Base-by-base conservation (phyloP, 2,888 invertebrate species). In the Panopea generosa region DNA sequence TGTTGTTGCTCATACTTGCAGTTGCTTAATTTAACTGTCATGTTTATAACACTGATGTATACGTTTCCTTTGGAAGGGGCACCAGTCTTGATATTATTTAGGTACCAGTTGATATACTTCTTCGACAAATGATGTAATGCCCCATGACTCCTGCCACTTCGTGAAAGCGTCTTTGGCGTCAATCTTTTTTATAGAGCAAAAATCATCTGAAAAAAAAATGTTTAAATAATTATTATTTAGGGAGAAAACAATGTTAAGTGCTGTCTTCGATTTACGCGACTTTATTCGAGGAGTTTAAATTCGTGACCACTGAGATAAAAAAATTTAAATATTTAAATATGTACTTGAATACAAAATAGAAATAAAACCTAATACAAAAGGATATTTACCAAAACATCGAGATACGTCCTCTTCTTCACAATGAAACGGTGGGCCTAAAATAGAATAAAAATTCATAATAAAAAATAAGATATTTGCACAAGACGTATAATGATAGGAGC, bases 111-210 rank as follows among this genome's bases (percentile, higher is more conserved):
- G 18, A 40, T 85, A 83, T 9, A 85, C 71, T 47, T 85, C 83
- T 57, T 85, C 85, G 2, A 68, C 9, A 52, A 85, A 85, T 6
- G 71, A 63, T 24, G 65, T 73, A 0, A 85, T 26, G 3, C 80
- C 80, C 85, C 85, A 85, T 1, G 65, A 63, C 43, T 80, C 72
- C 33, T 85, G 85, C 85, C 85, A 85, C 50, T 84, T 73, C 0
- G 70, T 65, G 29, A 78, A 77, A 4, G 68, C 84, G 59, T 85
- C 71, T 20, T 65, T 76, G 0, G 45, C 65, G 40, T 84, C 83
- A 3, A 85, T 59, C 59, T 84, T 84, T 40, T 76, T 60, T 4
- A 82, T 66, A 1, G 26, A 45, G 43, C 79, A 83, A 11, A 55
- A 47, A 9, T 45, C 20, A 1, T 59, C 85, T 85, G 60, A 16